phyloP scores from a whole-genome alignment of 2,113 vertebrate species.

The Narcine bancroftii region DNA sequence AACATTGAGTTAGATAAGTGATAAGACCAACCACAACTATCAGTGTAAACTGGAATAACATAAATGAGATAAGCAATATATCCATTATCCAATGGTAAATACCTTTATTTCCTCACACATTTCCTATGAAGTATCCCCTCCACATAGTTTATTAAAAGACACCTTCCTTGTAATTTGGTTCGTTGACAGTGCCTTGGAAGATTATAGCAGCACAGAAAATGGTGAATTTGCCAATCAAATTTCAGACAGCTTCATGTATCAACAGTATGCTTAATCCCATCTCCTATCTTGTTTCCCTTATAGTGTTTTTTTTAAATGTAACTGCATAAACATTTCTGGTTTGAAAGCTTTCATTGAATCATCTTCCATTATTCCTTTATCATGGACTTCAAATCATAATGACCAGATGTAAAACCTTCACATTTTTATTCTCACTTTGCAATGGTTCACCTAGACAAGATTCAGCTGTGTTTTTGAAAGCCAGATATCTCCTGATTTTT shows the following conservation, averaged over 20 bases:
- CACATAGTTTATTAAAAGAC: not conserved
- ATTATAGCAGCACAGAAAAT: not conserved
- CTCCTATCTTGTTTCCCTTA: too few relatives aligned
- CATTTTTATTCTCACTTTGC: not conserved
- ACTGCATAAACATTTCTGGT: too few relatives aligned
- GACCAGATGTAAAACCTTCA: not conserved
- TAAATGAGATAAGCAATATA: not conserved
- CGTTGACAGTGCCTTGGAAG: not conserved
- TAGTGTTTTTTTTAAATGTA: too few relatives aligned
- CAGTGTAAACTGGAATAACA: not conserved
- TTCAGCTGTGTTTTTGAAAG: not conserved
- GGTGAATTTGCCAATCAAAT: too few relatives aligned
- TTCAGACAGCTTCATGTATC: too few relatives aligned
- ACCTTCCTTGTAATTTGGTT: not conserved
- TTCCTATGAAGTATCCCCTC: not conserved
- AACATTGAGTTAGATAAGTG: not conserved
- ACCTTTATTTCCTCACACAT: not conserved
- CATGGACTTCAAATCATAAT: too few relatives aligned
- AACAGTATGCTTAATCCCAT: too few relatives aligned
- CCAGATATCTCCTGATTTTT: not conserved
- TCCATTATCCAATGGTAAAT: not conserved
- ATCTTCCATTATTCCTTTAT: too few relatives aligned
- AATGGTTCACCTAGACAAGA: not conserved
- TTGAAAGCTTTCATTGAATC: too few relatives aligned
- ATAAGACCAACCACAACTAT: not conserved